These are phyloP conservation scores for Heterodera schachtii DNA, from an alignment of 1,140 invertebrate genomes.

Conservation along the genomic window DNA sequence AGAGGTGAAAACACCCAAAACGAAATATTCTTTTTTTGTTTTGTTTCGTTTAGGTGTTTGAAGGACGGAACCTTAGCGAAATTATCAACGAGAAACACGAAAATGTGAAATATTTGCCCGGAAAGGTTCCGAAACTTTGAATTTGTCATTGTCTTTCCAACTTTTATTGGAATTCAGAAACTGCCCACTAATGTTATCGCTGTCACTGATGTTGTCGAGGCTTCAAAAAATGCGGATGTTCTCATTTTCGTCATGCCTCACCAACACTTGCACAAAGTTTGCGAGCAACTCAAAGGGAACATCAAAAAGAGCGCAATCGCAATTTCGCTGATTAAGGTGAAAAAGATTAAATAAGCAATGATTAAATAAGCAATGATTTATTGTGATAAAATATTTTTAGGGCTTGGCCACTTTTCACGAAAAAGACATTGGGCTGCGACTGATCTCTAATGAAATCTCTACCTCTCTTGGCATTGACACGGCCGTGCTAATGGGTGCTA, in stretches of 20 bases:
- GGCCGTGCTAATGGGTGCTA: slow-evolving; percentile 95
- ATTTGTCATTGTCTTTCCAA: slow-evolving; percentile 62
- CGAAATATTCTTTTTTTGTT: background rate
- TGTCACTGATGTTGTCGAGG: slow-evolving; percentile 84
- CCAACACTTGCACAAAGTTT: slow-evolving; percentile 88
- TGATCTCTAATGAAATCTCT: slow-evolving; percentile 93
- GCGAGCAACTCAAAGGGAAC: slow-evolving; percentile 68
- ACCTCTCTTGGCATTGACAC: slow-evolving; percentile 83
- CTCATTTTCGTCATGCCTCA: slow-evolving; percentile 96
- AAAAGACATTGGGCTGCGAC: slow-evolving; percentile 79
- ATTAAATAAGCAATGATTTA: too few species aligned
- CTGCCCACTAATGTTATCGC: slow-evolving; percentile 72
- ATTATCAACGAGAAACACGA: slow-evolving; percentile 97
- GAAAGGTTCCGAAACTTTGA: slow-evolving; percentile 78
- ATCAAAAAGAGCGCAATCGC: slow-evolving; percentile 86
- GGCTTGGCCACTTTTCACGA: slow-evolving; percentile 45
- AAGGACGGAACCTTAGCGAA: slow-evolving; percentile 93
- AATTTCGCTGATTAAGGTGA: slow-evolving; percentile 90
- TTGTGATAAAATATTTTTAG: slow-evolving; percentile 20
- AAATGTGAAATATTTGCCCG: slow-evolving; percentile 97
- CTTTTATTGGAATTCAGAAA: slow-evolving; percentile 5
- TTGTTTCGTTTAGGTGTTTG: slow-evolving; percentile 71
- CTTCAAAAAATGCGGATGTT: slow-evolving; percentile 88
- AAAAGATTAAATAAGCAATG: too few species aligned
- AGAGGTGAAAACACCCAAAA: slow-evolving; percentile 66